phyloP scores from a whole-genome alignment of 2,797 vertebrate genomes.

The Acanthiza pusilla region DNA sequence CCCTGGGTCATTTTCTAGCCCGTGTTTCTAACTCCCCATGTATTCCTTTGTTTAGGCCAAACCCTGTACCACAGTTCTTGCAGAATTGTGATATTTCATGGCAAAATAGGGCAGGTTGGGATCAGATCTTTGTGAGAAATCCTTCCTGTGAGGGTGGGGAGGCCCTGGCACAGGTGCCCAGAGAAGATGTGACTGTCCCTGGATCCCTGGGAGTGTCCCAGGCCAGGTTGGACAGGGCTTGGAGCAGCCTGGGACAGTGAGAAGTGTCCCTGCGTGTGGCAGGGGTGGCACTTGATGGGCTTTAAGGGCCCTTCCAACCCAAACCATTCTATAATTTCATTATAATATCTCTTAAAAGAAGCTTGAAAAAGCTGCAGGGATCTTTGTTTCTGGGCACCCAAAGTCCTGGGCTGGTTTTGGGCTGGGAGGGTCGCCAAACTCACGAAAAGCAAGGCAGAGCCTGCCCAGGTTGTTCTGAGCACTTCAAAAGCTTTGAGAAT shows the following conservation, averaged over 20 bases:
- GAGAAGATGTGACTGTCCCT: not conserved
- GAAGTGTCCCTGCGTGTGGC: not conserved
- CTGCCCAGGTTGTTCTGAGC: not conserved
- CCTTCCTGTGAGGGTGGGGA: rapidly evolving
- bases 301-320: not conserved
- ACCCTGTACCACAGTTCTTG: not conserved
- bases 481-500: not conserved
- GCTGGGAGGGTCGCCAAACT: not conserved
- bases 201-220: not conserved
- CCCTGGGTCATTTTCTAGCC: not conserved
- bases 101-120: not conserved
- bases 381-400: not conserved
- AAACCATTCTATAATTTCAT: not conserved
- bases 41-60: not conserved
- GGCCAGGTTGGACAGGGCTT: rapidly evolving
- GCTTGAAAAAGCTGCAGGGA: not conserved
- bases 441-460: not conserved
- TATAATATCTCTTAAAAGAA: not conserved
- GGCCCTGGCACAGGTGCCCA: not conserved
- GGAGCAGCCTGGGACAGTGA: rapidly evolving
- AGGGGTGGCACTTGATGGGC: too few relatives aligned
- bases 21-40: not conserved
- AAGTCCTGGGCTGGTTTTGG: not conserved
- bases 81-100: not conserved
- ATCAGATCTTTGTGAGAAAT: not conserved